Evolutionary conservation across 2,113 vertebrate genomes (phyloP).

Genomic region (Carettochelys insculpta): DNA sequence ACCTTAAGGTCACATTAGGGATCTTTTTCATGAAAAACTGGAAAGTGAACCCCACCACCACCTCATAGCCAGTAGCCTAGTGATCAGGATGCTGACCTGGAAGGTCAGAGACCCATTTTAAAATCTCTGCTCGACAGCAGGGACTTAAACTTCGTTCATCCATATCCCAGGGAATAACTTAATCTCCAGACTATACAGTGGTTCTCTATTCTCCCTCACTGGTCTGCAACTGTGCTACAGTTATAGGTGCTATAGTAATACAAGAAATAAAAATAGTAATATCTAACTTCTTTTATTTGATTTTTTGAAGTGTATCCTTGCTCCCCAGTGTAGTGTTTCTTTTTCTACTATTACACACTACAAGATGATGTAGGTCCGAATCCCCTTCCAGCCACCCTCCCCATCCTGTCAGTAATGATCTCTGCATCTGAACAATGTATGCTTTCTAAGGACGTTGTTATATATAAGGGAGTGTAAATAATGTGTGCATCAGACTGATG

Average conservation of each 20-base stretch:
- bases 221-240: neutral
- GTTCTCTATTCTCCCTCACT: neutral
- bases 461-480: neutral
- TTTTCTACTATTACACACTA: neutral
- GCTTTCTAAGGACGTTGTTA: neutral
- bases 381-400: neutral
- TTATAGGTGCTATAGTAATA: neutral
- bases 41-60: neutral
- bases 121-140: neutral
- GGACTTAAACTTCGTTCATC: neutral
- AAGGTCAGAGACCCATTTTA: neutral
- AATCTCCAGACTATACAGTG: neutral
- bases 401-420: accelerated
- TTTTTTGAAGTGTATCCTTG: accelerated
- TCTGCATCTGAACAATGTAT: neutral
- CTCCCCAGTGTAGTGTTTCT: accelerated
- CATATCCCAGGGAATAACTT: neutral
- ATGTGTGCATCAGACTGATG: accelerated
- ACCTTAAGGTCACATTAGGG: neutral
- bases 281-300: neutral
- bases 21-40: neutral
- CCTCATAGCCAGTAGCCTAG: neutral
- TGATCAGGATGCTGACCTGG: neutral
- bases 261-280: neutral
- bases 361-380: too few relatives aligned